These are phyloP conservation scores for Coryphaenoides rupestris DNA, from an alignment of 2,113 vertebrate species.

Conservation along the genomic window DNA sequence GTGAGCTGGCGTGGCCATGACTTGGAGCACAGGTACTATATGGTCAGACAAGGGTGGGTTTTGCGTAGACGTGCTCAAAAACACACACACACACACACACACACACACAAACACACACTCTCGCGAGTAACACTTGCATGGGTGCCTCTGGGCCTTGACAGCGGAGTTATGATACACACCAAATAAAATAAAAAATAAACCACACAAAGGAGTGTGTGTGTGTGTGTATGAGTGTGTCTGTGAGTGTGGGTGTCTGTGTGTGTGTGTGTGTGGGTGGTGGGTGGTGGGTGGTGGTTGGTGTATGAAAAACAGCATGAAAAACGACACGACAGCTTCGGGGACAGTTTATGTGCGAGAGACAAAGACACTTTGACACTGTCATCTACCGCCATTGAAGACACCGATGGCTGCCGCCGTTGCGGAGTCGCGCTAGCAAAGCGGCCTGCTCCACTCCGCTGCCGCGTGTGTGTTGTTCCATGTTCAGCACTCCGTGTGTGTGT, in stretches of 20 bases:
- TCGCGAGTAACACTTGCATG: conserved; percentile 47
- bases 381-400: conserved; percentile 68
- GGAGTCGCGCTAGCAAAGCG: conserved; percentile 41
- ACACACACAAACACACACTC: conserved; percentile 20
- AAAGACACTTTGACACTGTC: conserved; percentile 76
- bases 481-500: conserved; percentile 9
- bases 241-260: too few relatives aligned
- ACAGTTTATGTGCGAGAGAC: conserved; percentile 75
- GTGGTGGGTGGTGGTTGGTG: conserved; percentile 20
- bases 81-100: too few relatives aligned
- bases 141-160: conserved; percentile 71
- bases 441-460: conserved; percentile 32
- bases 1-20: conserved; percentile 22
- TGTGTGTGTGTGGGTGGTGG: too few relatives aligned
- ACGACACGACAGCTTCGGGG: conserved; percentile 77
- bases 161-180: conserved; percentile 60
- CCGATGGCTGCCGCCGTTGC: conserved; percentile 36
- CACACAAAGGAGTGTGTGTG: conserved; percentile 22
- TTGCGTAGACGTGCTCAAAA: conserved; percentile 30
- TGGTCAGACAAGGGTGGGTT: conserved; percentile 70
- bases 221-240: too few relatives aligned
- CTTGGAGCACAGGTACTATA: conserved; percentile 56
- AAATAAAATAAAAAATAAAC: conserved; percentile 36
- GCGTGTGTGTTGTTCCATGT: conserved; percentile 10
- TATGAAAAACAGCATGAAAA: too few relatives aligned